Conservation (phyloP, 1,140 invertebrate genomes). For the Microplitis demolitor region DNA sequence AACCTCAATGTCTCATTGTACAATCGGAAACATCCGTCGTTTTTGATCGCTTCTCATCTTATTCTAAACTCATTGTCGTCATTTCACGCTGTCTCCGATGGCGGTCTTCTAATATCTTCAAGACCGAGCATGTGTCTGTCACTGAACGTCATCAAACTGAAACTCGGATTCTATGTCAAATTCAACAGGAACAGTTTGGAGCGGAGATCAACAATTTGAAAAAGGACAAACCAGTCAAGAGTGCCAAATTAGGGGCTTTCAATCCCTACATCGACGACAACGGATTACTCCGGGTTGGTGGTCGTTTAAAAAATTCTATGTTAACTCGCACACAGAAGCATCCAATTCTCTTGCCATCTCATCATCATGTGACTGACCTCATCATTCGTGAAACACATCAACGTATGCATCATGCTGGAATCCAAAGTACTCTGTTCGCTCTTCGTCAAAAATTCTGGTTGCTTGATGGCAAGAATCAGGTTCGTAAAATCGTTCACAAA, state of each 20-base stretch:
- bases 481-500: neutral
- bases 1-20: neutral
- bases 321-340: neutral
- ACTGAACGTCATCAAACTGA: neutral
- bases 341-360: neutral
- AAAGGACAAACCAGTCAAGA: neutral
- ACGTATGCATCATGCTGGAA: neutral
- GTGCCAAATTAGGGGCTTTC: neutral
- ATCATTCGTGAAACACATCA: slow-evolving; percentile 4
- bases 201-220: neutral
- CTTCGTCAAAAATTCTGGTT: neutral
- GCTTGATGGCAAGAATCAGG: neutral
- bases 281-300: neutral
- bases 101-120: neutral
- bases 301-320: neutral
- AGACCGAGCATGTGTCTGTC: neutral
- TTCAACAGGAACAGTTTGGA: neutral
- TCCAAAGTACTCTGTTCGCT: neutral
- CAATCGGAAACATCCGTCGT: neutral
- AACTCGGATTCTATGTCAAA: neutral
- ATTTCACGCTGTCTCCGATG: neutral
- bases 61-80: neutral
- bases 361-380: neutral
- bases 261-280: neutral
- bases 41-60: neutral